Percentiles rank a stretch among this genome's conserved stretches.
These are phyloP conservation scores for Cryptus viduatorius DNA, from an alignment of 2,888 invertebrate genomes.

Conservation along the genomic window DNA sequence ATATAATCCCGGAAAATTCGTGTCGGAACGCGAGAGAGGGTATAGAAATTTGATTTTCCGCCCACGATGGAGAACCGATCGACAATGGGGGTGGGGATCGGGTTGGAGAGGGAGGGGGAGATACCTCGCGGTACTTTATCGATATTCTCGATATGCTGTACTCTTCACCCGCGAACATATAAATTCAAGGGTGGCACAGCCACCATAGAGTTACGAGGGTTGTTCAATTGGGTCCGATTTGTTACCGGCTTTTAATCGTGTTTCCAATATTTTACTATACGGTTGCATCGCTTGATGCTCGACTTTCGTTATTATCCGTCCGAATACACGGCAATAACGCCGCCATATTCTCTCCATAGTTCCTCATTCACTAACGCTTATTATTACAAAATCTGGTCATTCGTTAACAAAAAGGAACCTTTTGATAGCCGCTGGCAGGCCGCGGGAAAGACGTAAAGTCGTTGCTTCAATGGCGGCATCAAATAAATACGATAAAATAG, in stretches of 20 bases:
- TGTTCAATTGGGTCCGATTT: conserved; percentile 32
- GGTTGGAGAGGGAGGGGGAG: too few species aligned
- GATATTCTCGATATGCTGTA: conserved; percentile 4
- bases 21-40: conserved; percentile 24
- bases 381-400: background rate
- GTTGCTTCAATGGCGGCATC: background rate
- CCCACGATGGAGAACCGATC: conserved; percentile 31
- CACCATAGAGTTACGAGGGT: conserved; percentile 12
- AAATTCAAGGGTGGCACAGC: background rate
- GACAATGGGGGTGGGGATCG: background rate
- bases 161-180: conserved; percentile 17
- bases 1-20: conserved; percentile 28
- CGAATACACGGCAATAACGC: background rate
- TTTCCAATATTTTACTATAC: conserved; percentile 3
- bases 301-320: background rate
- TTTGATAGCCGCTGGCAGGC: background rate
- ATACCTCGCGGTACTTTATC: conserved; percentile 16
- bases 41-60: conserved; percentile 46
- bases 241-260: conserved; percentile 24
- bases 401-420: background rate
- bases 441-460: background rate
- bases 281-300: background rate
- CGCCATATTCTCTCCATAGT: background rate
- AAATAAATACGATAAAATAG: background rate
- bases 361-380: background rate